phyloP scores from a whole-genome alignment of 2,888 invertebrate species.

The Carpatolechia fugitivella region DNA sequence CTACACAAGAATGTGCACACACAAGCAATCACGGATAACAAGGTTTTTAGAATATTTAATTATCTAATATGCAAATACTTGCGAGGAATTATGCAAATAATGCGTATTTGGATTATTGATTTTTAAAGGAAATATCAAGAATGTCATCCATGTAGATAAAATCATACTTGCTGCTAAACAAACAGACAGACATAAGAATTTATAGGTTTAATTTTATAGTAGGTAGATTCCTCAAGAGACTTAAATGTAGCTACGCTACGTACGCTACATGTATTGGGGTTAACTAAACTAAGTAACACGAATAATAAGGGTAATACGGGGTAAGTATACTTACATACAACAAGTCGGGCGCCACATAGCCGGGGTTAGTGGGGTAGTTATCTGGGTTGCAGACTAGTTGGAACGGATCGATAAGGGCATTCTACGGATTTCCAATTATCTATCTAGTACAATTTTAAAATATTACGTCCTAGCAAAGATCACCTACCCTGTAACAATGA shows the following conservation, averaged over 20 bases:
- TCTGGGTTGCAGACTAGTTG: conserved; percentile 17
- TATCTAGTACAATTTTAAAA: not conserved
- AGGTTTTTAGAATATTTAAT: not conserved
- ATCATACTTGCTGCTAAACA: no score
- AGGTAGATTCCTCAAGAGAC: no score
- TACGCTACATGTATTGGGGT: no score
- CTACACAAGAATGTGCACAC: not conserved
- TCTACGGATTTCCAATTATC: not conserved
- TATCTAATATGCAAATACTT: not conserved
- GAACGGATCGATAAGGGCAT: conserved; percentile 38
- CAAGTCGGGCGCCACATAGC: conserved; percentile 38
- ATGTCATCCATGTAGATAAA: no score
- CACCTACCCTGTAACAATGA: no score
- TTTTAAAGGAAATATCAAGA: no score
- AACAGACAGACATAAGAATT: no score
- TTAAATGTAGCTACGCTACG: no score
- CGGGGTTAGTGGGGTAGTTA: conserved; percentile 61
- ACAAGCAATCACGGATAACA: not conserved
- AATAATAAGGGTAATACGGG: not conserved
- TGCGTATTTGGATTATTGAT: no score
- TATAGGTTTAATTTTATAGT: no score
- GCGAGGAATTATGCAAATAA: not conserved
- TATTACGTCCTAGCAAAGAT: not conserved
- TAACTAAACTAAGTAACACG: no score
- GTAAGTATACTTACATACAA: not conserved